A percentile compares a stretch with the other conserved stretches of the same genome.
Conservation (phyloP, 2,113 vertebrate genomes). For the Sander vitreus region DNA sequence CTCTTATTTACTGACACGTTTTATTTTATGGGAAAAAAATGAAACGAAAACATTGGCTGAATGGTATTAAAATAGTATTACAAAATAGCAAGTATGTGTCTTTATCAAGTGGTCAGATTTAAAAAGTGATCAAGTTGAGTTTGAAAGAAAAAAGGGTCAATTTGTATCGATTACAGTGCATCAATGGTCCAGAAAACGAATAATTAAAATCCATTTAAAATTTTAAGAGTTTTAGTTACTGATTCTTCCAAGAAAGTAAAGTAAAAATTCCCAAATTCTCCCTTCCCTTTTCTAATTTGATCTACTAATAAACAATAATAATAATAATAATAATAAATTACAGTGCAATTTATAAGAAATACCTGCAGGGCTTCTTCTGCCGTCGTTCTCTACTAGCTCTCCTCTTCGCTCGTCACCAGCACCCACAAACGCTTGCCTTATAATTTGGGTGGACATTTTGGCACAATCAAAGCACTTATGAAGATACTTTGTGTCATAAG, state of each 20-base stretch:
- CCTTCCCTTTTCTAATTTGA: conserved; percentile 28
- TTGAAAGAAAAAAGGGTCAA: conserved; percentile 33
- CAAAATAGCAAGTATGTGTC: conserved; percentile 71
- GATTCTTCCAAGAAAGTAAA: conserved; percentile 46
- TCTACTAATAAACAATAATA: conserved; percentile 68
- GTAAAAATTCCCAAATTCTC: conserved; percentile 54
- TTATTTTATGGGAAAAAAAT: conserved; percentile 72
- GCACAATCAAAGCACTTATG: conserved; percentile 67
- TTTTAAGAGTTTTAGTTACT: conserved; percentile 19
- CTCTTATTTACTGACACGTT: conserved; percentile 65
- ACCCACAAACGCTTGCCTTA: conserved; percentile 53
- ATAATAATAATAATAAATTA: conserved; percentile 82
- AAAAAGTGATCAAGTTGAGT: conserved; percentile 51
- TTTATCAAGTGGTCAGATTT: conserved; percentile 56
- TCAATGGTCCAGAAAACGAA: conserved; percentile 52
- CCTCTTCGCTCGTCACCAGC: conserved; percentile 12
- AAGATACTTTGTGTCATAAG: conserved; percentile 31
- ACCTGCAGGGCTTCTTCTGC: conserved; percentile 50
- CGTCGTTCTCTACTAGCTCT: conserved; percentile 10
- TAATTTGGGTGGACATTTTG: conserved; percentile 67
- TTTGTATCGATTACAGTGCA: conserved; percentile 37
- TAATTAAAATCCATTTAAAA: conserved; percentile 51
- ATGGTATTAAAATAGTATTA: conserved; percentile 76
- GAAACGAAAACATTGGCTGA: conserved; percentile 73
- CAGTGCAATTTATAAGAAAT: conserved; percentile 79